Evolutionary conservation across 2,888 invertebrate genomes (phyloP), one percentile per base, ranked within the genome.

Genomic region (Eupithecia dodoneata): DNA sequence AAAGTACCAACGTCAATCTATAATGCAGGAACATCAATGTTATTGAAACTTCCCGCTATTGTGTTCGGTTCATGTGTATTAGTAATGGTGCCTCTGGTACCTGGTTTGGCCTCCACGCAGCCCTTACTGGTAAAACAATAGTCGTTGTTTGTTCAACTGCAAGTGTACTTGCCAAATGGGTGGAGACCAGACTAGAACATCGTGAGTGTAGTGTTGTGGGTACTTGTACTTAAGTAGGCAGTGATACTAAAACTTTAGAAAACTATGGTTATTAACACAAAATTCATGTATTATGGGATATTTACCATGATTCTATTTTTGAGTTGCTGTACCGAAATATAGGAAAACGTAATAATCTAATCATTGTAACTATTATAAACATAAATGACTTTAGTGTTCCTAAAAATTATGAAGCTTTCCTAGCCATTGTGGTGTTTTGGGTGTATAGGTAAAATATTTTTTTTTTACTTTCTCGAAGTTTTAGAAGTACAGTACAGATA

Each of bases 21-120:
- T 77, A 66, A 42, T 41, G 71, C 15, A 66, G 66, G 66, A 42
- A 59, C 75, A 66, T 45, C 47, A 70, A 30, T 71, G 70, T 74
- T 47, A 76, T 76, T 79, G 77, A 79, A 77, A 80, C 81, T 83
- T 85, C 85, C 85, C 81, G 66, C 84, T 79, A 85, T 85, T 85
- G 85, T 85, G 66, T 77, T 77, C 76, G 42, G 73, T 65, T 75
- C 12, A 15, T 42, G 63, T 4, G 75, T 76, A 76, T 59, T 73
- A 41, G 67, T 67, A n/a, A 70, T 71, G 76, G 72, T 75, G 74
- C 74, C 15, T 66, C 47, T 76, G 74, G 79, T 79, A 79, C 79
- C 79, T 76, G 81, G 66, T 76, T 72, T 70, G 75, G 76, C 79
- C 79, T 75, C 78, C 73, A 55, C 30, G 49, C 44, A 13, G 73